These are phyloP conservation scores for Petroica traversi DNA, from an alignment of 2,113 vertebrate genomes.

Conservation along the genomic window DNA sequence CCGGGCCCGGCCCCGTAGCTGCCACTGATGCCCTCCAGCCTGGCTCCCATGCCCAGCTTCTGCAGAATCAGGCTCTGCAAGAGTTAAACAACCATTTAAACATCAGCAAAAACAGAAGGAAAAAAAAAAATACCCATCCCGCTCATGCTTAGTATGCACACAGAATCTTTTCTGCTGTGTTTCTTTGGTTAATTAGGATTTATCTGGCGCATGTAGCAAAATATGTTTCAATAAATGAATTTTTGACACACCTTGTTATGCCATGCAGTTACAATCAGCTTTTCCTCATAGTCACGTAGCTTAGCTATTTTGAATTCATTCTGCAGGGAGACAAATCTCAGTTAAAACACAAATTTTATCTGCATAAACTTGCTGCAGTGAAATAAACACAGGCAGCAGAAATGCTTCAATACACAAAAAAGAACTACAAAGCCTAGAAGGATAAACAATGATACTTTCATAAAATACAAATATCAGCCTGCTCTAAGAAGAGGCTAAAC, in stretches of 20 bases:
- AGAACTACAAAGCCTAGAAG: background rate
- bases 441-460: background rate
- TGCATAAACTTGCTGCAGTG: background rate
- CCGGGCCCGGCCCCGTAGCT: constrained; percentile 66
- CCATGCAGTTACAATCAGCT: constrained; percentile 95
- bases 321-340: constrained; percentile 56
- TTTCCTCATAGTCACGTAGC: constrained; percentile 92
- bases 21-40: constrained; percentile 77
- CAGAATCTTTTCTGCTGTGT: background rate
- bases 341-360: background rate
- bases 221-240: background rate
- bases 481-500: background rate
- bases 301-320: constrained; percentile 90
- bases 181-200: background rate
- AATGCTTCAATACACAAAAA: background rate
- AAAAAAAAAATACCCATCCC: accelerated
- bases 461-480: background rate
- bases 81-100: background rate
- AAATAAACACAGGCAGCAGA: background rate
- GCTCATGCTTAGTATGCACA: accelerated
- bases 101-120: background rate
- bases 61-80: constrained; percentile 90
- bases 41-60: constrained; percentile 90
- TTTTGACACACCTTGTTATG: constrained; percentile 89
- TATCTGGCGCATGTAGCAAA: background rate